A percentile compares a stretch with the other conserved stretches of the same genome.
phyloP scores from a whole-genome alignment of 2,888 invertebrate species.

The Coleophora flavipennella region DNA sequence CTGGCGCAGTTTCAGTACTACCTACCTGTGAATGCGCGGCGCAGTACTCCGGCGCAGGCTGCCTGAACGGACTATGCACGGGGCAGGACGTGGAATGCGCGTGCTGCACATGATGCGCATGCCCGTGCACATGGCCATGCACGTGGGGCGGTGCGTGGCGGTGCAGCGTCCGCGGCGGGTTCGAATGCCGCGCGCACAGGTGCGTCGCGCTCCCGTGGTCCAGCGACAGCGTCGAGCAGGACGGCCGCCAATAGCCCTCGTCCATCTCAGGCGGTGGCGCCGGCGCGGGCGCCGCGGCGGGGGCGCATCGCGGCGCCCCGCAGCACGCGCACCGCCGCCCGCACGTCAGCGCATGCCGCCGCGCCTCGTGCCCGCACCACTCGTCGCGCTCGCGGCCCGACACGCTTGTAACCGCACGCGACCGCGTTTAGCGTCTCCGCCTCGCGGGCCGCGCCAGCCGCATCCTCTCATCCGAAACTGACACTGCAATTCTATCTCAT shows the following conservation, averaged over 20 bases:
- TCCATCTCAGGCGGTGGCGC: constrained; percentile 56
- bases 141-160: constrained; percentile 54
- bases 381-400: constrained; percentile 70
- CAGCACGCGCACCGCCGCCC: constrained; percentile 68
- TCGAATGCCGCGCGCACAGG: constrained; percentile 60
- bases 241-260: constrained; percentile 68
- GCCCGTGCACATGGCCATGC: constrained; percentile 47
- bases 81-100: constrained; percentile 75
- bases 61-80: constrained; percentile 83
- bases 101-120: constrained; percentile 56
- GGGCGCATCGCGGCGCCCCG: constrained; percentile 68
- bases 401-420: constrained; percentile 58
- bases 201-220: constrained; percentile 62
- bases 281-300: constrained; percentile 55
- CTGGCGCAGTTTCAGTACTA: no score
- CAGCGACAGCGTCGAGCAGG: constrained; percentile 66
- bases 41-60: constrained; percentile 66
- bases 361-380: constrained; percentile 70
- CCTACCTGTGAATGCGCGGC: constrained; percentile 64
- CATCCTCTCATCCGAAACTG: constrained; percentile 56
- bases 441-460: constrained; percentile 46
- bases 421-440: constrained; percentile 51
- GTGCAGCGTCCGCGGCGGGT: constrained; percentile 53
- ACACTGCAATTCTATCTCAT: constrained; percentile 21
- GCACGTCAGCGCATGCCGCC: constrained; percentile 70